Base-by-base conservation (phyloP, 2,888 invertebrate genomes). In the Spialia ferax region DNA sequence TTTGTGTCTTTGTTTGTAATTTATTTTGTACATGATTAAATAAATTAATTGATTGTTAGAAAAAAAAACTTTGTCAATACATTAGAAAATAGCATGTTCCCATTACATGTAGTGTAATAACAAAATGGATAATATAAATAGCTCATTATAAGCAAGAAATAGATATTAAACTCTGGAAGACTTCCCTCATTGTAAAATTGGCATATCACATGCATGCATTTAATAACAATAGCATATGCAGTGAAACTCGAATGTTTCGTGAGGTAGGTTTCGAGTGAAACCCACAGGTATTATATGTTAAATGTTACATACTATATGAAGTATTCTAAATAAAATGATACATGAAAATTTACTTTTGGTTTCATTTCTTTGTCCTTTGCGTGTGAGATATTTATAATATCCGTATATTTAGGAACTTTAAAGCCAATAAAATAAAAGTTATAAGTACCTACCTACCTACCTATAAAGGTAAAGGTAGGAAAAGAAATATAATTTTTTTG, bases 251-350 rank as follows among this genome's bases (percentile, higher is more conserved):
- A 48, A 29, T 63, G 56, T 56, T 69, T 72, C 62, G 61, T 62
- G 52, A 61, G 22, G 63, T 67, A 63, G 52, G 71, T 48, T 64
- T 65, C 59, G 63, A 81, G 77, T 79, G 84, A 79, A 81, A 85
- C 77, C 85, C 87, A 85, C 85, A 83, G 74, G 69, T 79, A 77
- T 74, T 76, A 38, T 77, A 77, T 76, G 79, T 83, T 82, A 77
- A 79, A 79, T 81, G 82, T 79, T 84, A 82, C 86, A 85, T 63
- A 81, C 78, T 81, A 80, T 83, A 83, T 82, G 79, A 79, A 79
- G 83, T 86, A 79, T 79, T 80, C 84, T 81, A 82, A 81, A 89
- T 81, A 83, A 86, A 87, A 82, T 86, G 86, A 85, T 88, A 87
- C 83, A 84, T 87, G 84, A 80, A 83, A 74, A 70, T 67, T 32